A percentile compares a stretch with the other conserved stretches of the same genome.
phyloP scores from a whole-genome alignment of 2,113 vertebrate genomes.

The Pomatostomus ruficeps region DNA sequence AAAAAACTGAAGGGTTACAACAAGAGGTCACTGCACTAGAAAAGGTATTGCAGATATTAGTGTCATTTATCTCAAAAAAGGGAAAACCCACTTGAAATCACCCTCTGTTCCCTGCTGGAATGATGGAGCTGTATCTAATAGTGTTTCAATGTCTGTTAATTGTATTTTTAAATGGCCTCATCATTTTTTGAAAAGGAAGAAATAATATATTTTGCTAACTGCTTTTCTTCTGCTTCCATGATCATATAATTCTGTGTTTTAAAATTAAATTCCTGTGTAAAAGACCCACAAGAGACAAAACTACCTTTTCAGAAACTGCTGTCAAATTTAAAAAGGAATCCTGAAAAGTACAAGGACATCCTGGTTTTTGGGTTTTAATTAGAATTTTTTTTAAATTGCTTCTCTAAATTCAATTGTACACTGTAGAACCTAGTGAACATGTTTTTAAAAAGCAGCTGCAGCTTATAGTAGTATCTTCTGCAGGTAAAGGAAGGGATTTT shows the following conservation, averaged over 20 bases:
- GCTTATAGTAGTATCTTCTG: neutral
- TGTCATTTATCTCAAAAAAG: neutral
- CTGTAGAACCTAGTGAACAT: neutral
- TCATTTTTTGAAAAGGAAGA: neutral
- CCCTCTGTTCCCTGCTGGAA: neutral
- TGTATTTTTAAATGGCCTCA: neutral
- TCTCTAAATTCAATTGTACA: neutral
- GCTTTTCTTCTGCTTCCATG: neutral
- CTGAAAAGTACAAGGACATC: neutral
- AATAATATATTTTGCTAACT: neutral
- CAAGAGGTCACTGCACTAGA: constrained; percentile 76
- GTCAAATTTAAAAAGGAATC: neutral
- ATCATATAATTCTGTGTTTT: neutral
- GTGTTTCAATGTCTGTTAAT: neutral
- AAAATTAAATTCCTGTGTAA: neutral
- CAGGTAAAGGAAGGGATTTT: neutral
- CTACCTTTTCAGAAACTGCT: neutral
- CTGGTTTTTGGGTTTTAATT: neutral
- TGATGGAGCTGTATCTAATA: rapidly evolving
- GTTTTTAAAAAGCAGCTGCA: neutral
- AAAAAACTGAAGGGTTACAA: constrained; percentile 78
- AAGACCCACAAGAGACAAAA: neutral
- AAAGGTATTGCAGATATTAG: constrained; percentile 74
- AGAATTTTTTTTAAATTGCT: neutral
- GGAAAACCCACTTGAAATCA: neutral